Evolutionary conservation across 2,888 invertebrate genomes (phyloP).

Genomic region (Tromatobia lineatoria): DNA sequence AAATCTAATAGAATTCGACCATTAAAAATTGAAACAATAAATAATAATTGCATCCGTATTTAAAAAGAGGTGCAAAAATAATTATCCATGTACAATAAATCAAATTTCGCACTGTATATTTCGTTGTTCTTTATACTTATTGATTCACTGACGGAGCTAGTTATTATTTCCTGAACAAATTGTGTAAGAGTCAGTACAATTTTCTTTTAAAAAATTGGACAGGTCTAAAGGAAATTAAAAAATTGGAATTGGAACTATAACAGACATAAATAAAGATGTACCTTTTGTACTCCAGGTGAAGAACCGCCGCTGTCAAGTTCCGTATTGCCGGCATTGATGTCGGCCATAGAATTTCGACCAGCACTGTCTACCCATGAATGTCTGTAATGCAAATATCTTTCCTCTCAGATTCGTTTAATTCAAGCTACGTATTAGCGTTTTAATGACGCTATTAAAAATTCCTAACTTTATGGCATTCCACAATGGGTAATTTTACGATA

Average conservation of each 20-base stretch:
- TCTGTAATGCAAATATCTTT: conserved; percentile 78
- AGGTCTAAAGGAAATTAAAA: conserved; percentile 5
- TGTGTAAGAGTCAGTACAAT: conserved; percentile 59
- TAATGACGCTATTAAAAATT: too few species aligned
- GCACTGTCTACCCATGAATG: conserved; percentile 93
- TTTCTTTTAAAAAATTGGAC: conserved; percentile 60
- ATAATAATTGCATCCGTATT: too few species aligned
- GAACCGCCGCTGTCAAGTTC: conserved; percentile 96
- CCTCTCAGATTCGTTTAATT: not conserved
- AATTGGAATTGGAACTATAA: not conserved
- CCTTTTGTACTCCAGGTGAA: conserved; percentile 94
- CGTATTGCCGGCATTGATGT: conserved; percentile 80
- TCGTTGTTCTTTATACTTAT: too few species aligned
- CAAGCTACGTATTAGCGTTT: not conserved
- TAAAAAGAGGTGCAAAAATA: too few species aligned
- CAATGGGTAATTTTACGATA: too few species aligned
- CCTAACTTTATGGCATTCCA: too few species aligned
- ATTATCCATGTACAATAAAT: too few species aligned
- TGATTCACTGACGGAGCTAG: too few species aligned
- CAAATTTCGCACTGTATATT: too few species aligned
- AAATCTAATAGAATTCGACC: too few species aligned
- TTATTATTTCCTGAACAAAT: not conserved
- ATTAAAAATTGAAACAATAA: too few species aligned
- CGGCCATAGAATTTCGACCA: conserved; percentile 83
- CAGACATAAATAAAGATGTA: conserved; percentile 80